Conservation (phyloP, 1,140 invertebrate species). For the Trachymyrmex cornetzi region DNA sequence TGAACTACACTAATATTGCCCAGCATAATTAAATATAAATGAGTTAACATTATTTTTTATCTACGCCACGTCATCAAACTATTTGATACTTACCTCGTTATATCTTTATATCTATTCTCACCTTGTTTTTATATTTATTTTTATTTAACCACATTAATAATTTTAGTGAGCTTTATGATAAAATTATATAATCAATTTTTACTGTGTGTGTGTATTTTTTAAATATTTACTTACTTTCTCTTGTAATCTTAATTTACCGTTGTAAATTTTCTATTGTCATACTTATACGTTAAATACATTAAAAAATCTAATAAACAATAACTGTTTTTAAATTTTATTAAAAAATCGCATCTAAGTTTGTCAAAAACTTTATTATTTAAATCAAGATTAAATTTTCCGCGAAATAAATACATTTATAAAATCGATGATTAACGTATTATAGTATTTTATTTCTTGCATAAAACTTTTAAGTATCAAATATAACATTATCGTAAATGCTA, state of each 20-base stretch:
- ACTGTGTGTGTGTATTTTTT: not conserved
- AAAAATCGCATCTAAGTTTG: not conserved
- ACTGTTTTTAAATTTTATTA: not conserved
- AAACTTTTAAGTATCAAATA: not conserved
- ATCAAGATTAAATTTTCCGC: not conserved
- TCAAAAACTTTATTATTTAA: not conserved
- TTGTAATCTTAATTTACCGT: not conserved
- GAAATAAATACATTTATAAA: not conserved
- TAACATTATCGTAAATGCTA: not conserved
- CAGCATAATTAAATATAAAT: not conserved
- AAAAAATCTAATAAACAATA: not conserved
- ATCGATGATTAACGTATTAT: not conserved
- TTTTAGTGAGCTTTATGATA: not conserved
- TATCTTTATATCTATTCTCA: no score
- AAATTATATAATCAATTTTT: not conserved
- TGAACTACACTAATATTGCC: not conserved
- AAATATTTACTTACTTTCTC: not conserved
- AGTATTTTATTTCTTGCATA: not conserved
- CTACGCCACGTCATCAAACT: not conserved
- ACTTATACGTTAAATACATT: not conserved
- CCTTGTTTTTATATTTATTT: not conserved
- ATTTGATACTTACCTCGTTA: not conserved
- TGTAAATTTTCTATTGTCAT: no score
- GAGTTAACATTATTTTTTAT: not conserved
- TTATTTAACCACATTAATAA: not conserved